Evolutionary conservation across 2,888 invertebrate genomes (phyloP).

Genomic region (Melikaiella ostensackeni): DNA sequence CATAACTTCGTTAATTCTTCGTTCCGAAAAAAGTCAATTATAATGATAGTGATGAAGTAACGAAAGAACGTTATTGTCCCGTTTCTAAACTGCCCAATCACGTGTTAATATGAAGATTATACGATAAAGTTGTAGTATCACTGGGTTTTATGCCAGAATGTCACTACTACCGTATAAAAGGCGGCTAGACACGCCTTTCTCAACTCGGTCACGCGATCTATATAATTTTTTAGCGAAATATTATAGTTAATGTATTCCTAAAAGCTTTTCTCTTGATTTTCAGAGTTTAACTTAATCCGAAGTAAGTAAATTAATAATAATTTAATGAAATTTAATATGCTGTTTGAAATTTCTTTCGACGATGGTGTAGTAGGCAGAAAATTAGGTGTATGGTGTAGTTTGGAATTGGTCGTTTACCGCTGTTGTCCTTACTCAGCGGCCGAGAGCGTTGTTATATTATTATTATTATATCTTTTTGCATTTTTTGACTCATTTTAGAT

Average conservation of each 20-base stretch:
- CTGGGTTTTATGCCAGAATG: neutral
- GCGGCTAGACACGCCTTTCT: neutral
- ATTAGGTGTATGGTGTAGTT: no score
- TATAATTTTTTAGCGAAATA: neutral
- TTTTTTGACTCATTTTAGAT: no score
- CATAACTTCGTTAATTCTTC: neutral
- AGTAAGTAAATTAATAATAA: neutral
- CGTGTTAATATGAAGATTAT: conserved; percentile 8
- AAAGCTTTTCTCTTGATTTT: neutral
- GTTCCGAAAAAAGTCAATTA: conserved; percentile 8
- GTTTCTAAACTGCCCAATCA: conserved; percentile 10
- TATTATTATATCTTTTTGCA: no score
- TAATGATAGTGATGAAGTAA: neutral
- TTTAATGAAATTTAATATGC: neutral
- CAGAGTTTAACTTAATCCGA: neutral
- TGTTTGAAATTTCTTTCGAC: no score
- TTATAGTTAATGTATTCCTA: neutral
- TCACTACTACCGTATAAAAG: neutral
- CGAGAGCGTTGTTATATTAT: no score
- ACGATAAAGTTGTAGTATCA: conserved; percentile 7
- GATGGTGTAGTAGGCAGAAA: no score
- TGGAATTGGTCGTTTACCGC: no score
- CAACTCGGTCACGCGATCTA: conserved; percentile 7
- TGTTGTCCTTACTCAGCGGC: no score
- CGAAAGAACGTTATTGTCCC: conserved; percentile 1